phyloP scores from a whole-genome alignment of 2,888 invertebrate species.

The Latrodectus elegans region DNA sequence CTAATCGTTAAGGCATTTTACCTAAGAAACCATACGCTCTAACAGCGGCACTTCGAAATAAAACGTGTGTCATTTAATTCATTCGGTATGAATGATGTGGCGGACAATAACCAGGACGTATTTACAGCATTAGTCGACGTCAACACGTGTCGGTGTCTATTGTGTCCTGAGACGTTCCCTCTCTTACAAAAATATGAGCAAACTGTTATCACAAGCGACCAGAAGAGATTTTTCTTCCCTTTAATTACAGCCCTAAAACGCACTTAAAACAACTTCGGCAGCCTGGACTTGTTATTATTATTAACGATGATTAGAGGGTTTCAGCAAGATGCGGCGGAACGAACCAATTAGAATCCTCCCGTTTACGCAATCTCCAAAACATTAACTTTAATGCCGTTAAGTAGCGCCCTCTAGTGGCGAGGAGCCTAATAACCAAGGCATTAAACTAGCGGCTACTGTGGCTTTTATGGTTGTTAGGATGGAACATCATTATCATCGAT shows the following conservation, averaged over 20 bases:
- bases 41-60: too few relatives aligned
- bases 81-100: too few relatives aligned
- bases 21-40: too few relatives aligned
- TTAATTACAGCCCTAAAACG: constrained; percentile 38
- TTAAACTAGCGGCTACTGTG: constrained; percentile 43
- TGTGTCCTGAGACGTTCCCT: too few relatives aligned
- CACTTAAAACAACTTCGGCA: constrained; percentile 58
- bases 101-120: too few relatives aligned
- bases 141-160: too few relatives aligned
- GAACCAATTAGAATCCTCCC: constrained; percentile 58
- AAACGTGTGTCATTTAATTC: too few relatives aligned
- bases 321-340: constrained; percentile 35
- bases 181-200: too few relatives aligned
- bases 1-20: too few relatives aligned
- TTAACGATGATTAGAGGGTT: constrained; percentile 61
- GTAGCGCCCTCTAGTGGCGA: constrained; percentile 57
- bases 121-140: too few relatives aligned
- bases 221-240: constrained; percentile 3
- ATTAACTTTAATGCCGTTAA: constrained; percentile 65
- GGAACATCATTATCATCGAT: constrained; percentile 57
- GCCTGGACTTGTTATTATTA: constrained; percentile 57
- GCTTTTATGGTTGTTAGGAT: constrained; percentile 61
- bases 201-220: neutral
- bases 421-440: constrained; percentile 47
- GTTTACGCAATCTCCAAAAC: constrained; percentile 55